Percentiles rank a stretch among this genome's conserved stretches.
Conservation (phyloP, 1,140 invertebrate genomes). For the Drosophila yakuba region DNA sequence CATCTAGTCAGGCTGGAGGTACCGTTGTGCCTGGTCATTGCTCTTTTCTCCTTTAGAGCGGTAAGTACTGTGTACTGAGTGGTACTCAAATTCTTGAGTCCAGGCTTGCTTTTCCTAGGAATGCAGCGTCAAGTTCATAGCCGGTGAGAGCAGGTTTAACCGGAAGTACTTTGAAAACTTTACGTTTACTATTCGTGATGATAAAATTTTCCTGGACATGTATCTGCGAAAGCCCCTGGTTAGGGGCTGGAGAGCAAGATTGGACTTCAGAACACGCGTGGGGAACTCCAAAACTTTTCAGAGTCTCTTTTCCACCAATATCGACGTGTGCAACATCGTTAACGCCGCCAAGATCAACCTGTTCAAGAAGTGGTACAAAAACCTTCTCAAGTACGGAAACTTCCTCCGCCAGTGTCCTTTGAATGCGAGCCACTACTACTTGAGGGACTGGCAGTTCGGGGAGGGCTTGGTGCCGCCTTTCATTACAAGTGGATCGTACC, state of each 20-base stretch:
- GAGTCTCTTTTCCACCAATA: constrained; percentile 51
- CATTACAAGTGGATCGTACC: constrained; percentile 46
- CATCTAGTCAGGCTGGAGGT: constrained; percentile 5
- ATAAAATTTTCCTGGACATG: constrained; percentile 53
- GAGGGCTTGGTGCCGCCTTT: constrained; percentile 54
- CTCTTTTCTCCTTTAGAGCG: constrained; percentile 13
- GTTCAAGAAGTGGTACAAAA: constrained; percentile 63
- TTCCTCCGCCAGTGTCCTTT: constrained; percentile 55
- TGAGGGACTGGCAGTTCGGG: constrained; percentile 49
- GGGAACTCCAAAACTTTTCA: constrained; percentile 59
- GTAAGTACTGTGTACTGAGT: constrained; percentile 23
- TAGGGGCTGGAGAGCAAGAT: constrained; percentile 38
- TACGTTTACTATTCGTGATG: constrained; percentile 29
- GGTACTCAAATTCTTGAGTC: background rate
- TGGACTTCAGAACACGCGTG: constrained; percentile 61
- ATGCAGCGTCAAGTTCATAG: constrained; percentile 34
- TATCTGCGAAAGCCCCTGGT: constrained; percentile 39
- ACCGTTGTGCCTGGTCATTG: constrained; percentile 19
- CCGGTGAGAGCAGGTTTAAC: constrained; percentile 50
- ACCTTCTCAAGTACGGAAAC: constrained; percentile 59
- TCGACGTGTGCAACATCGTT: constrained; percentile 65
- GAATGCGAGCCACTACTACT: constrained; percentile 40
- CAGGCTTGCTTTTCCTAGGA: constrained; percentile 17
- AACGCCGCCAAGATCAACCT: constrained; percentile 49
- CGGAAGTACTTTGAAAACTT: constrained; percentile 62